These are phyloP conservation scores for Zosterops japonicus DNA, from an alignment of 2,113 vertebrate genomes.

Conservation along the genomic window DNA sequence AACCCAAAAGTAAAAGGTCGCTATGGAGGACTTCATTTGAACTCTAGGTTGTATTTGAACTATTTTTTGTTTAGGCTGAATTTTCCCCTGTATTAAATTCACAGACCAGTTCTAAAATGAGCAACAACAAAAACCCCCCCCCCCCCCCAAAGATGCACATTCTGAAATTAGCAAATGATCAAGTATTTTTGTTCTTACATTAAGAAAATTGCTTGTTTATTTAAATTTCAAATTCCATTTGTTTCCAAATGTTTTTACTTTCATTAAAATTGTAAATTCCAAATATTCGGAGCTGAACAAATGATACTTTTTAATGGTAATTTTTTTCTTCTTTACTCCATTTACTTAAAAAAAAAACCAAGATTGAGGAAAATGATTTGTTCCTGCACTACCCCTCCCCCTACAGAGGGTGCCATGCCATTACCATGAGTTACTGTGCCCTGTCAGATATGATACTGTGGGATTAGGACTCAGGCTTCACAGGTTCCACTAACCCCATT, in stretches of 20 bases:
- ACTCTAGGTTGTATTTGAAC: not conserved
- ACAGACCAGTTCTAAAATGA: not conserved
- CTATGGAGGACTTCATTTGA: not conserved
- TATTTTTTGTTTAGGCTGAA: not conserved
- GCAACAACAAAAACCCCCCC: too few species aligned
- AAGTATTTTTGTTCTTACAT: not conserved
- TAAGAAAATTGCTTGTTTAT: not conserved
- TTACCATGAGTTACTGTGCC: not conserved
- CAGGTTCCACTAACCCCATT: not conserved
- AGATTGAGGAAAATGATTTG: fast-evolving
- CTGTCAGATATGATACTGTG: not conserved
- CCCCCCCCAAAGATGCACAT: not conserved
- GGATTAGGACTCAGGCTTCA: not conserved
- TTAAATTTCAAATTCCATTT: not conserved
- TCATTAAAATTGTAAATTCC: not conserved
- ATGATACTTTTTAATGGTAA: not conserved
- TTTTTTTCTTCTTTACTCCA: not conserved
- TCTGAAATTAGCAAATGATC: not conserved
- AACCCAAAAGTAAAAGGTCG: not conserved
- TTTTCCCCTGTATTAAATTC: not conserved
- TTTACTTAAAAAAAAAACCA: not conserved
- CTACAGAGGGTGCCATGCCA: not conserved
- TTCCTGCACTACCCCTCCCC: not conserved
- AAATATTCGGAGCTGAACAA: not conserved
- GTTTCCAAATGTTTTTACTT: not conserved